These are phyloP conservation scores for Miniopterus natalensis DNA, from an alignment of 2,113 vertebrate genomes.

Conservation along the genomic window DNA sequence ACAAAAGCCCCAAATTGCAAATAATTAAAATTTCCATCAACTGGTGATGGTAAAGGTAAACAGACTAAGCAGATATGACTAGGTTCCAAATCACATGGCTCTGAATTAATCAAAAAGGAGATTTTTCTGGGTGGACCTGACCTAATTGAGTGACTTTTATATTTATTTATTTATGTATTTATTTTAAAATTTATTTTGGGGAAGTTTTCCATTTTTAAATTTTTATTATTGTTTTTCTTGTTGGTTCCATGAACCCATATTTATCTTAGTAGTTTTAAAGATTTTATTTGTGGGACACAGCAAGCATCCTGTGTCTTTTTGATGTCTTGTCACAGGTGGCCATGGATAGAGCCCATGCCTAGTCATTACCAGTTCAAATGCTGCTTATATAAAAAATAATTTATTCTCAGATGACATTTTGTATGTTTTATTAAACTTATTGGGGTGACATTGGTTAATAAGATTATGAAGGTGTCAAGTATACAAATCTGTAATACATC, in stretches of 20 bases:
- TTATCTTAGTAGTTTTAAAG: background rate
- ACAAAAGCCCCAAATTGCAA: background rate
- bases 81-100: background rate
- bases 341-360: background rate
- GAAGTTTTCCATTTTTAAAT: background rate
- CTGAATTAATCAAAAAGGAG: background rate
- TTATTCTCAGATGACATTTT: background rate
- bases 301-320: background rate
- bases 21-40: background rate
- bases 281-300: background rate
- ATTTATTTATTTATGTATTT: background rate
- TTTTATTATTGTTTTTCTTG: background rate
- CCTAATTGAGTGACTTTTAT: background rate
- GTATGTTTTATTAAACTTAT: background rate
- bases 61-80: background rate
- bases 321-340: background rate
- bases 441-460: background rate
- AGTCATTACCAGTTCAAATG: background rate
- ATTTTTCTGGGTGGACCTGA: background rate
- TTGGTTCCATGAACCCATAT: background rate
- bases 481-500: background rate
- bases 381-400: background rate
- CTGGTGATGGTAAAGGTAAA: background rate
- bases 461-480: background rate
- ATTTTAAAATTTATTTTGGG: background rate